phyloP scores from a whole-genome alignment of 2,888 invertebrate species.

The Volucella inflata region DNA sequence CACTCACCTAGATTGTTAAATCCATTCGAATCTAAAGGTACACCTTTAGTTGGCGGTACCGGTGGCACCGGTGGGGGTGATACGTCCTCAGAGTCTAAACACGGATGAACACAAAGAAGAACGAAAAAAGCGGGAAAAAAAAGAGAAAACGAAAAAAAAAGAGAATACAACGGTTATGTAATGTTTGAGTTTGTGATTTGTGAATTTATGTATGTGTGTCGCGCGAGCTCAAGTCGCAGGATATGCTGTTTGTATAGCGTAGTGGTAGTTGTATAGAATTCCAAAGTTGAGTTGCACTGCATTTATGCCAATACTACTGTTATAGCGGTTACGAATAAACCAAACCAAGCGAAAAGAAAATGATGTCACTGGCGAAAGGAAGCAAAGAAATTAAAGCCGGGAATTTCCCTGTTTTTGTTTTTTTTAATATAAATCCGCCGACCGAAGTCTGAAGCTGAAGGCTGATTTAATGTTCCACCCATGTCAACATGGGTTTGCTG shows the following conservation, averaged over 20 bases:
- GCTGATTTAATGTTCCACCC: neutral
- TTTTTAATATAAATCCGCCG: too few species aligned
- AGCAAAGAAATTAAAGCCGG: constrained; percentile 52
- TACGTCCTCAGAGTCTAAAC: constrained; percentile 80
- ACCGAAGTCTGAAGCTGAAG: neutral
- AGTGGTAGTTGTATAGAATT: constrained; percentile 39
- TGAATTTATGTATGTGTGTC: constrained; percentile 55
- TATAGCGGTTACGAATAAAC: constrained; percentile 32
- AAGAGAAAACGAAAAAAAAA: constrained; percentile 72
- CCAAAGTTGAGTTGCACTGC: constrained; percentile 27
- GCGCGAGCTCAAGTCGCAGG: constrained; percentile 46
- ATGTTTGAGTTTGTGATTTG: constrained; percentile 29
- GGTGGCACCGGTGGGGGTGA: constrained; percentile 84
- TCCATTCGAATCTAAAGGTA: constrained; percentile 84
- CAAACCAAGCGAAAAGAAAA: constrained; percentile 69
- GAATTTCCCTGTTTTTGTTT: neutral
- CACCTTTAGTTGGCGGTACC: constrained; percentile 87
- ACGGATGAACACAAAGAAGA: constrained; percentile 53
- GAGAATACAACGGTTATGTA: constrained; percentile 44
- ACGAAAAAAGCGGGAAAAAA: constrained; percentile 76
- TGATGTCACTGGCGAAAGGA: constrained; percentile 62
- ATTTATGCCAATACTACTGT: constrained; percentile 11
- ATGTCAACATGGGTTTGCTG: constrained; percentile 22
- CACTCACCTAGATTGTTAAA: constrained; percentile 86
- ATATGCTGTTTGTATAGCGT: constrained; percentile 40